phyloP scores from a whole-genome alignment of 2,888 invertebrate species.

The Chymomyza procnemis region DNA sequence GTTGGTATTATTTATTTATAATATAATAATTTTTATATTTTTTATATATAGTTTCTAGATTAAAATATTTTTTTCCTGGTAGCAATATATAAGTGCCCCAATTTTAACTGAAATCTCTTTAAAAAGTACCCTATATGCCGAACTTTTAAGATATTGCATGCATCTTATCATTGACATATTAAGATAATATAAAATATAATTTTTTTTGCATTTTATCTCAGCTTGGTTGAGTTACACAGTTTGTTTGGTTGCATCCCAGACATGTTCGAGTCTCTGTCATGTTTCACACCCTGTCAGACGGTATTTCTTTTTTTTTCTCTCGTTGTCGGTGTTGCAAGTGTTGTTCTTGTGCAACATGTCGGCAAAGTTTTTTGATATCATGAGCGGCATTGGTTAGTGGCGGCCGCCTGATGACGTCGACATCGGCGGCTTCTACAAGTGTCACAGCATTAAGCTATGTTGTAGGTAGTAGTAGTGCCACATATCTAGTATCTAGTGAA shows the following conservation, averaged over 20 bases:
- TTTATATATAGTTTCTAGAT: too few relatives aligned
- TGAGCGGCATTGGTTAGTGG: slow-evolving; percentile 35
- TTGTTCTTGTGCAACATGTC: slow-evolving; percentile 36
- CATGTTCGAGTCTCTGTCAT: slow-evolving; percentile 15
- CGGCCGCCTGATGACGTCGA: background rate
- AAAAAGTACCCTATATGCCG: too few relatives aligned
- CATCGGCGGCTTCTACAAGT: slow-evolving; percentile 40
- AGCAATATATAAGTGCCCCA: too few relatives aligned
- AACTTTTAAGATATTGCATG: too few relatives aligned
- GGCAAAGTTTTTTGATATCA: slow-evolving; percentile 68
- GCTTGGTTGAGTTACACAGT: slow-evolving; percentile 8
- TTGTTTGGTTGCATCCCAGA: background rate
- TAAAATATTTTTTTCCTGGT: too few relatives aligned
- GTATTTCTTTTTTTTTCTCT: background rate
- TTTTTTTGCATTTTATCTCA: slow-evolving; percentile 14
- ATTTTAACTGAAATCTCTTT: too few relatives aligned
- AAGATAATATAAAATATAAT: background rate
- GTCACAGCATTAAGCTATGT: slow-evolving; percentile 58
- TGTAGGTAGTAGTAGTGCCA: slow-evolving; percentile 31
- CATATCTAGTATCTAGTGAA: slow-evolving; percentile 19
- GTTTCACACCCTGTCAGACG: slow-evolving; percentile 33
- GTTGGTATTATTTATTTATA: too few relatives aligned
- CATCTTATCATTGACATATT: too few relatives aligned
- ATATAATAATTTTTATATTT: too few relatives aligned
- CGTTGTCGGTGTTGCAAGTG: background rate